Evolutionary conservation across 2,113 vertebrate species (phyloP).

Genomic region (Fukomys damarensis): DNA sequence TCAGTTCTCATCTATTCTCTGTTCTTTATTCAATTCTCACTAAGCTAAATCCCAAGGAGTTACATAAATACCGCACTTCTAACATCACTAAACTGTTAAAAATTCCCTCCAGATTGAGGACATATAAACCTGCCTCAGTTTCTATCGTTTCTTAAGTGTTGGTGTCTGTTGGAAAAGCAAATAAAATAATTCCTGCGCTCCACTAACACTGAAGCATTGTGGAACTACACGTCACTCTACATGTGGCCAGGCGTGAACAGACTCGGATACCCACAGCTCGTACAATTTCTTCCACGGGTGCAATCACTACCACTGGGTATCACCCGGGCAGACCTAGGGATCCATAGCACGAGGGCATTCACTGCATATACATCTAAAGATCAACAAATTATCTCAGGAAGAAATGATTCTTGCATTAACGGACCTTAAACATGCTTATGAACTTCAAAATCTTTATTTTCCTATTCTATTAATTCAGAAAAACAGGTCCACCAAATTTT

Average conservation of each 20-base stretch:
- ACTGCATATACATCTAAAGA: background rate
- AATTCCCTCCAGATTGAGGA: background rate
- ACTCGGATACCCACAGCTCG: background rate
- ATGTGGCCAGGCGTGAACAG: accelerated
- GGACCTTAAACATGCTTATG: background rate
- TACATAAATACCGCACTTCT: background rate
- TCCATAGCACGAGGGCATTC: accelerated
- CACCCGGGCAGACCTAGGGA: background rate
- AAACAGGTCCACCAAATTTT: background rate
- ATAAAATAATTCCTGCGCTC: background rate
- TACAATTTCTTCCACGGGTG: background rate
- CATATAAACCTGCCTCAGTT: background rate
- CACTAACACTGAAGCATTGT: background rate
- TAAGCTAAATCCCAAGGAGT: background rate
- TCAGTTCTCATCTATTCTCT: background rate
- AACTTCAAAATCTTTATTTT: background rate
- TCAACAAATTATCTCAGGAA: background rate
- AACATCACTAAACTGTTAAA: background rate
- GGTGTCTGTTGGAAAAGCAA: background rate
- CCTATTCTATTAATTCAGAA: background rate
- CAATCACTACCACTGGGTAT: background rate
- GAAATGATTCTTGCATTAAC: background rate
- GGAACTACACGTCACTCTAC: background rate
- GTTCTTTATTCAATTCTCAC: background rate
- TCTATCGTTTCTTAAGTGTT: background rate